Evolutionary conservation across 2,888 invertebrate genomes (phyloP).

Genomic region (Ommatoiulus sabulosus): DNA sequence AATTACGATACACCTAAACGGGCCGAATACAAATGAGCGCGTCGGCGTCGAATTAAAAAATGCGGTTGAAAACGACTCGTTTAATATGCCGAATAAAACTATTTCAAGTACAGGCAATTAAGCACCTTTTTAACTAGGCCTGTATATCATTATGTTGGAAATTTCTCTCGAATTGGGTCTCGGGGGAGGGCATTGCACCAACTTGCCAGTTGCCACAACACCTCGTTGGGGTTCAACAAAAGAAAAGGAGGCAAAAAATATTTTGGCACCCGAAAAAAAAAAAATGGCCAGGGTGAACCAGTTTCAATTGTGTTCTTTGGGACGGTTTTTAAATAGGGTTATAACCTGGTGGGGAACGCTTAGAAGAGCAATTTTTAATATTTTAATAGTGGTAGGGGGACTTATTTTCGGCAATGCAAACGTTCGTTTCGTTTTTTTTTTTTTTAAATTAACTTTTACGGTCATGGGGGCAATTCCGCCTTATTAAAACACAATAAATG

Average conservation of each 20-base stretch:
- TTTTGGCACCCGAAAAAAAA: background rate
- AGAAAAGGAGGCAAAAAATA: constrained; percentile 21
- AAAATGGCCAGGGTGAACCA: constrained; percentile 31
- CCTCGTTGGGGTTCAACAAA: constrained; percentile 29
- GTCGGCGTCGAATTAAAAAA: background rate
- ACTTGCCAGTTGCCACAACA: constrained; percentile 23
- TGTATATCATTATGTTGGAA: constrained; percentile 6
- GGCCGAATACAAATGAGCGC: background rate
- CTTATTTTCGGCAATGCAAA: constrained; percentile 5
- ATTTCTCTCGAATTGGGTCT: constrained; percentile 38
- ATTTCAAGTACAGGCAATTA: constrained; percentile 27
- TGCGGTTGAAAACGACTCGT: background rate
- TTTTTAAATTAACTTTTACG: constrained; percentile 15
- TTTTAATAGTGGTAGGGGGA: constrained; percentile 8
- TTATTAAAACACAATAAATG: constrained; percentile 17
- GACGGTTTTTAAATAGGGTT: constrained; percentile 22
- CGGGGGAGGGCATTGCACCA: constrained; percentile 43
- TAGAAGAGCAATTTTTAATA: constrained; percentile 14
- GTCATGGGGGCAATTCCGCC: constrained; percentile 6
- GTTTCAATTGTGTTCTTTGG: constrained; percentile 30
- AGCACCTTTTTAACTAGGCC: constrained; percentile 17
- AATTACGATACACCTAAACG: background rate
- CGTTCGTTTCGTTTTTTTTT: background rate
- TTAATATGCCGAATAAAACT: constrained; percentile 21
- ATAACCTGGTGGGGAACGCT: constrained; percentile 32